Percentiles rank a stretch among this genome's conserved stretches.
phyloP scores from a whole-genome alignment of 2,797 vertebrate genomes.

The Pseudochromis fuscus region DNA sequence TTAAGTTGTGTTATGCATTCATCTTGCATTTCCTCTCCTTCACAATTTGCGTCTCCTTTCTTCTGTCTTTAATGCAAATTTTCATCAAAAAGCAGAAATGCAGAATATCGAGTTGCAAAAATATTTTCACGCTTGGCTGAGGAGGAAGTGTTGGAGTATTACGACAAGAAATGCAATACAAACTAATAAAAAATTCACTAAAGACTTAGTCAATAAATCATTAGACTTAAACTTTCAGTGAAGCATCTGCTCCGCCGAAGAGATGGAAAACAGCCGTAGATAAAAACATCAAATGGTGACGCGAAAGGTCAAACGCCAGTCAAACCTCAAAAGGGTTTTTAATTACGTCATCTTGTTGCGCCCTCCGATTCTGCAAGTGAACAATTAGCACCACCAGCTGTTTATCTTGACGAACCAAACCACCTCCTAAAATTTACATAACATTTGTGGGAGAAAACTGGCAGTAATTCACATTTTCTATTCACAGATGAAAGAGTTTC shows the following conservation, averaged over 20 bases:
- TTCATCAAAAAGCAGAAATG: too few relatives aligned
- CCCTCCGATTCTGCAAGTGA: not conserved
- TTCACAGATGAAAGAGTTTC: conserved; percentile 12
- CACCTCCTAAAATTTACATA: not conserved
- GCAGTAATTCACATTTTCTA: not conserved
- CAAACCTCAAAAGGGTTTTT: too few relatives aligned
- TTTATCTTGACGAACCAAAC: conserved; percentile 4
- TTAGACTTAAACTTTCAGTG: not conserved
- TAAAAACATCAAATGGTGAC: not conserved
- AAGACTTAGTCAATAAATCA: not conserved
- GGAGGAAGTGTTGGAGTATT: not conserved
- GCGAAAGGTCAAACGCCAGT: not conserved
- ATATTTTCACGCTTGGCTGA: too few relatives aligned
- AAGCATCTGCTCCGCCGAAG: not conserved
- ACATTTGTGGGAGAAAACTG: not conserved
- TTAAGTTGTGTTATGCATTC: too few relatives aligned
- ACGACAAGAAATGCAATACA: not conserved
- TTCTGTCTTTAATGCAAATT: too few relatives aligned
- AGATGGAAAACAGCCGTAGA: not conserved
- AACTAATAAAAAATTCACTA: not conserved
- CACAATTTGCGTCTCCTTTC: too few relatives aligned
- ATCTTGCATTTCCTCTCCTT: too few relatives aligned
- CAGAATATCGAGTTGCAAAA: too few relatives aligned
- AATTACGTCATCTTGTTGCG: not conserved
- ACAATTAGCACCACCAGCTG: not conserved